Percentiles rank a stretch among this genome's conserved stretches.
phyloP scores from a whole-genome alignment of 2,797 vertebrate species.

The Novumbra hubbsi region DNA sequence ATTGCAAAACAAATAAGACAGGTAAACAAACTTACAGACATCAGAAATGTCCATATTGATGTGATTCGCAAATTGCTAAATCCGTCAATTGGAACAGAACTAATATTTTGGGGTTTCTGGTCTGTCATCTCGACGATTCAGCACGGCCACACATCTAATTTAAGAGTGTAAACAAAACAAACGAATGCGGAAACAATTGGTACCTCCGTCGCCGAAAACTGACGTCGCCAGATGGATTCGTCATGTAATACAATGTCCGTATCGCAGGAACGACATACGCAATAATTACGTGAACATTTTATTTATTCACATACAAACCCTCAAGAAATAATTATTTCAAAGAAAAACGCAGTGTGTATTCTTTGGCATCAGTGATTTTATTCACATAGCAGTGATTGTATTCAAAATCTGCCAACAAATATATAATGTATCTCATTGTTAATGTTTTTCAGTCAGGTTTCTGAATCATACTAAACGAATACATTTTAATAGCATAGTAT shows the following conservation, averaged over 20 bases:
- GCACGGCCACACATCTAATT: background rate
- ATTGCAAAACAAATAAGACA: background rate
- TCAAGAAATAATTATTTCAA: background rate
- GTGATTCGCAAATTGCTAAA: constrained; percentile 76
- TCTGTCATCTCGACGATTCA: constrained; percentile 57
- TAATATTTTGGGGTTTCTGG: constrained; percentile 63
- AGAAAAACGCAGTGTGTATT: background rate
- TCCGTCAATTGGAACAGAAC: constrained; percentile 68
- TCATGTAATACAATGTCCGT: background rate
- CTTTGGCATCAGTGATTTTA: background rate
- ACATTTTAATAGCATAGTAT: background rate
- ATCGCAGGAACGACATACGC: background rate
- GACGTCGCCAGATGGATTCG: constrained; percentile 5
- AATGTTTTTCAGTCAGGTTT: background rate
- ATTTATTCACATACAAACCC: background rate
- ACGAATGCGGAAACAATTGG: background rate
- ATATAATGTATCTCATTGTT: background rate
- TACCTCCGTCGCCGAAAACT: constrained; percentile 23
- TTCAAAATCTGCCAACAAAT: background rate
- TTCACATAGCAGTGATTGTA: background rate
- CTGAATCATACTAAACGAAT: background rate
- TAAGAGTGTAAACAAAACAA: background rate
- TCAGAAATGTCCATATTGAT: constrained; percentile 77
- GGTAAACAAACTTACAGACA: constrained; percentile 69
- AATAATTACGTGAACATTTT: background rate